phyloP scores from a whole-genome alignment of 1,140 invertebrate genomes.

The Platorchestia sp. region DNA sequence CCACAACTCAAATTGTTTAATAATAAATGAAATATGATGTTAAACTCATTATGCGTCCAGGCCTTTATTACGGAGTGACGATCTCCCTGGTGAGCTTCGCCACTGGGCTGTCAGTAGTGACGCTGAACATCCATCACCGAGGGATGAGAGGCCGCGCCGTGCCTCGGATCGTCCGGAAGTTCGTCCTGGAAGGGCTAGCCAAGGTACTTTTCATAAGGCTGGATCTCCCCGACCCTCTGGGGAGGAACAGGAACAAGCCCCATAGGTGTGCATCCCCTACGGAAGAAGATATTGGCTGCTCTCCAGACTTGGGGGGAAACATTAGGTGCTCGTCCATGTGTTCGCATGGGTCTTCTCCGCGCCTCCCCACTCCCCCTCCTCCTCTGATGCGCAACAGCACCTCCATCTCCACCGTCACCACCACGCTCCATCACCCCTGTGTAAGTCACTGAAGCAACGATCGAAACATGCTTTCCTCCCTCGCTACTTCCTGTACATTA shows the following conservation, averaged over 20 bases:
- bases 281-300: not conserved
- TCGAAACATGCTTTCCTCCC: too few relatives aligned
- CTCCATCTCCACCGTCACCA: constrained; percentile 37
- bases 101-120: constrained; percentile 75
- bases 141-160: constrained; percentile 74
- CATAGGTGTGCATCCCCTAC: not conserved
- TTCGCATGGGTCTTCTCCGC: not conserved
- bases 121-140: constrained; percentile 76
- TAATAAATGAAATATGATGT: too few relatives aligned
- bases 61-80: constrained; percentile 77
- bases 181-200: constrained; percentile 75
- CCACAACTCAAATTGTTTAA: too few relatives aligned
- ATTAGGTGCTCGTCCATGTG: not conserved
- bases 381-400: constrained; percentile 23
- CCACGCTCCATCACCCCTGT: constrained; percentile 8
- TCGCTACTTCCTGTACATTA: too few relatives aligned
- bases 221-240: constrained; percentile 69
- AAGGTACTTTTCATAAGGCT: constrained; percentile 74
- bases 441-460: not conserved
- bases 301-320: not conserved
- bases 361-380: not conserved
- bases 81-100: constrained; percentile 78
- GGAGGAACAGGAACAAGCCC: constrained; percentile 56
- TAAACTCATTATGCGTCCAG: too few relatives aligned
- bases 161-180: constrained; percentile 72